These are phyloP conservation scores for Proctacanthus coquilletti DNA, from an alignment of 1,140 invertebrate genomes.

Conservation along the genomic window DNA sequence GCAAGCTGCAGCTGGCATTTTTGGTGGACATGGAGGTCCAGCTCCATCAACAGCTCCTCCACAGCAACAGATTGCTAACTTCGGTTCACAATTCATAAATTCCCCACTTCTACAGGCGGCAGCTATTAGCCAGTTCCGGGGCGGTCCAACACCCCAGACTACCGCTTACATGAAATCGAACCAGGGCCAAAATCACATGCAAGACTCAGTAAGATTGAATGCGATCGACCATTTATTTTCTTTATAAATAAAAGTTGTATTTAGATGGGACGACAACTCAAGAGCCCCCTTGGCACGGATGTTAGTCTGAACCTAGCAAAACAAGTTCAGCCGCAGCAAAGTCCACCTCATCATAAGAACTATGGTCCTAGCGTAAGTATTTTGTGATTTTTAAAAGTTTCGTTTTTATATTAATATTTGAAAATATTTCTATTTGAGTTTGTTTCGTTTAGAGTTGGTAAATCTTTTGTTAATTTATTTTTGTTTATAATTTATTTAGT, in stretches of 20 bases:
- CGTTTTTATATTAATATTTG: conserved; percentile 12
- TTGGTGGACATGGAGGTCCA: conserved; percentile 13
- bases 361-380: conserved; percentile 34
- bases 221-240: conserved; percentile 5
- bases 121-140: conserved; percentile 25
- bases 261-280: conserved; percentile 34
- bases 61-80: conserved; percentile 28
- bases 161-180: conserved; percentile 37
- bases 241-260: not conserved
- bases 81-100: conserved; percentile 30
- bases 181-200: conserved; percentile 36
- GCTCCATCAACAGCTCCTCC: conserved; percentile 15
- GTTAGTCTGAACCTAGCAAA: conserved; percentile 26
- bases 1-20: conserved; percentile 31
- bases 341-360: conserved; percentile 41
- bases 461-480: conserved; percentile 1
- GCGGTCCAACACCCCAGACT: conserved; percentile 32
- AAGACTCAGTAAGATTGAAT: conserved; percentile 30
- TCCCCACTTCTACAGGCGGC: conserved; percentile 25
- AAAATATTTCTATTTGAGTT: conserved; percentile 3
- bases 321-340: conserved; percentile 35
- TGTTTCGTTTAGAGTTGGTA: not conserved
- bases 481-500: conserved; percentile 8
- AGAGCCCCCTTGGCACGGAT: conserved; percentile 38
- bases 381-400: not conserved